Evolutionary conservation across 2,797 vertebrate species (phyloP), one percentile per base, ranked within the genome.

Genomic region (Nothura maculosa): DNA sequence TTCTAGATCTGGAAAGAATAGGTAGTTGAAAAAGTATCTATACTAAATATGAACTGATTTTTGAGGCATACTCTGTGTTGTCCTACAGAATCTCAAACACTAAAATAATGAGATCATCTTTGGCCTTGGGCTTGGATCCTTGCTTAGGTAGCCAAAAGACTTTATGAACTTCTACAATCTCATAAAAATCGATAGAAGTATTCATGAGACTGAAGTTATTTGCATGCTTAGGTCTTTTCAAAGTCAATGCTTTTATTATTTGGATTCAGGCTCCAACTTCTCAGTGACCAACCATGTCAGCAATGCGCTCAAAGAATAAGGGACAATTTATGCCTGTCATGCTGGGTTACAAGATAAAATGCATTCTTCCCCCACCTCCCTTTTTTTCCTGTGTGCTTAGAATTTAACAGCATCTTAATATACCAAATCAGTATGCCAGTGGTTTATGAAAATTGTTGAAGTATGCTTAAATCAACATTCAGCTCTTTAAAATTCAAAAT

Each of bases 211-310:
- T 13, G n/a, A 86, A 64, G 10, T 36, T 87, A 91, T 88, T 89
- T 87, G 77, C 55, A 81, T 88, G 19, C 20, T 80, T 82, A 78
- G 72, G 77, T 79, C 87, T 87, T 91, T 85, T 79, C 54, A 79
- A 72, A 85, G 70, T 87, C 87, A 87, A 12, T n/a, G 15, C 4
- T 27, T 86, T 78, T 76, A 80, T 85, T 81, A 52, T 86, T 62
- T 94, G 60, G 42, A 91, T 77, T 76, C 32, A 30, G 36, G 20
- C 45, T 89, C 48, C 78, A 83, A 90, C 70, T 61, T 90, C 77
- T 91, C 55, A 60, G 67, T 80, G 68, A 77, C 38, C 55, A 90
- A 68, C n/a, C 8, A n/a, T 45, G 17, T 78, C 54, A 77, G 36
- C 11, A 70, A 9, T 34, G 75, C 17, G 43, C 5, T 83, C 38